phyloP scores from a whole-genome alignment of 2,113 vertebrate genomes.

The Stegastes partitus region DNA sequence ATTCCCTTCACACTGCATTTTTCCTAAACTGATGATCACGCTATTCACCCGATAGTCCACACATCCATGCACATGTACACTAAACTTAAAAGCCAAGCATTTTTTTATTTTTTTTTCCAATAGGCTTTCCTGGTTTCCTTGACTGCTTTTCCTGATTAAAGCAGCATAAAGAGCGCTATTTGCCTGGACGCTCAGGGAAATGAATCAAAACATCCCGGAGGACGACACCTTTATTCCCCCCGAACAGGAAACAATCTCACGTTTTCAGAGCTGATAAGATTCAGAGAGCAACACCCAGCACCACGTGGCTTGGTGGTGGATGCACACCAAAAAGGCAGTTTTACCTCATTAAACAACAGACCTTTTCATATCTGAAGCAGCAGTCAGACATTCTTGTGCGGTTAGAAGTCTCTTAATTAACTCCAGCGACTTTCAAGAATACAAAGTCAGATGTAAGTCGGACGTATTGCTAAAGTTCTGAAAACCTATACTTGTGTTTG shows the following conservation, averaged over 20 bases:
- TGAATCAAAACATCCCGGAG: constrained; percentile 59
- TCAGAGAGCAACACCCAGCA: constrained; percentile 37
- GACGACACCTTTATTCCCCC: constrained; percentile 66
- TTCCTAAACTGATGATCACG: constrained; percentile 64
- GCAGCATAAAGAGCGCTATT: constrained; percentile 40
- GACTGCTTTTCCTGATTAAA: constrained; percentile 55
- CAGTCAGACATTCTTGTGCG: constrained; percentile 16
- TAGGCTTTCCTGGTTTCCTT: constrained; percentile 35
- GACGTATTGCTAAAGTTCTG: background rate
- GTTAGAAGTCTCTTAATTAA: constrained; percentile 57
- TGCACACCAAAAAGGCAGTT: constrained; percentile 25
- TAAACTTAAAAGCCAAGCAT: constrained; percentile 24
- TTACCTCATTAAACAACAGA: constrained; percentile 57
- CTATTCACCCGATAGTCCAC: constrained; percentile 33
- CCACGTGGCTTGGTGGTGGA: constrained; percentile 21
- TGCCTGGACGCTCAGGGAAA: constrained; percentile 39
- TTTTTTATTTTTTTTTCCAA: constrained; percentile 27
- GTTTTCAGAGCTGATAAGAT: constrained; percentile 65
- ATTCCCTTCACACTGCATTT: constrained; percentile 59
- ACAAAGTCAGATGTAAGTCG: constrained; percentile 9
- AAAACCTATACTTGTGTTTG: background rate
- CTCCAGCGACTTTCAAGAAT: constrained; percentile 35
- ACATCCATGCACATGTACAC: constrained; percentile 2
- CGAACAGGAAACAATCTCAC: constrained; percentile 51
- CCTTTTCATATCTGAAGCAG: constrained; percentile 45